Evolutionary conservation across 2,113 vertebrate species (phyloP).

Genomic region (Numida meleagris): DNA sequence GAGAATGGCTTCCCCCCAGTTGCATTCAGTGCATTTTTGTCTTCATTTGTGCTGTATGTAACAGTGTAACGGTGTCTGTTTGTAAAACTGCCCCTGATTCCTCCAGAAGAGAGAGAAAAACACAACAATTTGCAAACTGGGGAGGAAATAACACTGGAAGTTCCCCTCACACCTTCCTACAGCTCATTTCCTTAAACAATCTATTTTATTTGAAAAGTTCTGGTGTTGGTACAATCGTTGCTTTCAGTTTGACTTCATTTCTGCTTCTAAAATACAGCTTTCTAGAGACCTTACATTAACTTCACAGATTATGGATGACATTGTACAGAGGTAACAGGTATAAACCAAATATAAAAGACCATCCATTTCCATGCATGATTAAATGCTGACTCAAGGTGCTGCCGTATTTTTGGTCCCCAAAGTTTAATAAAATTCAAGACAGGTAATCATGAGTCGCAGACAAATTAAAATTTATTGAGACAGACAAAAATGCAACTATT

Average conservation of each 20-base stretch:
- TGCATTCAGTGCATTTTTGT: background rate
- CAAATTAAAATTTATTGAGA: slow-evolving; percentile 87
- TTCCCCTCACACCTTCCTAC: background rate
- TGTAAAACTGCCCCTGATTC: background rate
- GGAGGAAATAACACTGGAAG: background rate
- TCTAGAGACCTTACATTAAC: background rate
- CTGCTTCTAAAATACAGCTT: background rate
- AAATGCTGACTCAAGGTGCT: slow-evolving; percentile 7
- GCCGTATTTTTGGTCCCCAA: background rate
- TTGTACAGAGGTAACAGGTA: background rate
- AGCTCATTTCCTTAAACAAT: background rate
- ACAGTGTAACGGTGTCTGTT: background rate
- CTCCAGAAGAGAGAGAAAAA: background rate
- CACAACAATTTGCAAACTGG: background rate
- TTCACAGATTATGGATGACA: background rate
- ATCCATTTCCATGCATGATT: slow-evolving; percentile 9
- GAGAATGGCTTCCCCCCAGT: background rate
- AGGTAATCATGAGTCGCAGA: slow-evolving; percentile 59
- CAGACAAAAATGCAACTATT: slow-evolving; percentile 82
- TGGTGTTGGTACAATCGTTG: background rate
- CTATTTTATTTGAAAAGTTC: background rate
- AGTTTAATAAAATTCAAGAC: slow-evolving; percentile 36
- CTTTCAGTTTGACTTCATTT: background rate
- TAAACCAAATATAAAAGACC: background rate
- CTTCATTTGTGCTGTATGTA: background rate